phyloP scores from a whole-genome alignment of 64 coral and sea anemone genomes.

The Montipora capricornis region DNA sequence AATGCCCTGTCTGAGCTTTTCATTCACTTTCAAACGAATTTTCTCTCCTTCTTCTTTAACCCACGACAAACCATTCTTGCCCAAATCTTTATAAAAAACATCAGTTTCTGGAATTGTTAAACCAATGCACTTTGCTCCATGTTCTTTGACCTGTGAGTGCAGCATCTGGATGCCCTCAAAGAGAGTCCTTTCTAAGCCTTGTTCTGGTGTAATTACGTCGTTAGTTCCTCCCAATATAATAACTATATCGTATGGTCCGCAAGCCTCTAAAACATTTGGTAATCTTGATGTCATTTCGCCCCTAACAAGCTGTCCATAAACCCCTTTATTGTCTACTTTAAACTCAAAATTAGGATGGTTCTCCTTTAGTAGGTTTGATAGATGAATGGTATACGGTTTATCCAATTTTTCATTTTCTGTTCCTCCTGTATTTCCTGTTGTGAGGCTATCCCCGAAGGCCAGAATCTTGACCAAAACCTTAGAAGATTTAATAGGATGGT shows the following conservation, averaged over 20 bases:
- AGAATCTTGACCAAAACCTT: slow-evolving; percentile 39
- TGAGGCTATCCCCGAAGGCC: slow-evolving; percentile 93
- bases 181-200: slow-evolving; percentile 65
- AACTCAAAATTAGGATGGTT: slow-evolving; percentile 2
- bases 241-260: slow-evolving; percentile 70
- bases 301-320: slow-evolving; percentile 74
- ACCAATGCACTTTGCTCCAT: slow-evolving; percentile 50
- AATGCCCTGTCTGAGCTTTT: slow-evolving; percentile 56
- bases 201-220: slow-evolving; percentile 67
- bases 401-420: slow-evolving; percentile 50
- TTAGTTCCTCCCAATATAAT: slow-evolving; percentile 92
- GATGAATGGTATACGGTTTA: slow-evolving; percentile 65
- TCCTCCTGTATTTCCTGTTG: slow-evolving; percentile 75
- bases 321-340: slow-evolving; percentile 76
- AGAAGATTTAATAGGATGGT: background rate
- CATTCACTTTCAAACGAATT: slow-evolving; percentile 69
- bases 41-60: slow-evolving; percentile 84
- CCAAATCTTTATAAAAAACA: slow-evolving; percentile 67
- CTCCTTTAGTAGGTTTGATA: slow-evolving; percentile 60
- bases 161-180: slow-evolving; percentile 63
- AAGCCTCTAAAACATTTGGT: slow-evolving; percentile 40
- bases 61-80: slow-evolving; percentile 69
- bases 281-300: slow-evolving; percentile 76
- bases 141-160: slow-evolving; percentile 23
- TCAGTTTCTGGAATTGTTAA: slow-evolving; percentile 93